Conservation (phyloP, 1,140 invertebrate genomes). For the Pectinophora gossypiella region DNA sequence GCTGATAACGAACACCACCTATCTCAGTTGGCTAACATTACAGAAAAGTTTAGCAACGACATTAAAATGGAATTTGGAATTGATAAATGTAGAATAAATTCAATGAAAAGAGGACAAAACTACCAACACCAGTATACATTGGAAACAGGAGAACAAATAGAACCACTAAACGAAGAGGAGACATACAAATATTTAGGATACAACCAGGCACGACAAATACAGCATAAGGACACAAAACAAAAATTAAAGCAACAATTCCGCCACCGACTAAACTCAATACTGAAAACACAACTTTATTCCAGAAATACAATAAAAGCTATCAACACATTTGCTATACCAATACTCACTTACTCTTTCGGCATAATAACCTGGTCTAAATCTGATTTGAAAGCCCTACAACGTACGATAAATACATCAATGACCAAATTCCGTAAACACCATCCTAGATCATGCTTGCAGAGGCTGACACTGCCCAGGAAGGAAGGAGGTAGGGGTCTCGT, state of each 20-base stretch:
- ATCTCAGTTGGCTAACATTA: background rate
- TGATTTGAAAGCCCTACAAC: background rate
- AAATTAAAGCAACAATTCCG: conserved; percentile 3
- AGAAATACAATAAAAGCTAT: conserved; percentile 8
- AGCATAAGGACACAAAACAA: conserved; percentile 5
- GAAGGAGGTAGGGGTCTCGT: background rate
- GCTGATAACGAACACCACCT: background rate
- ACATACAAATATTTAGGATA: conserved; percentile 11
- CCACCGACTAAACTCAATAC: conserved; percentile 6
- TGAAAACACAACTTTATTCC: conserved; percentile 4
- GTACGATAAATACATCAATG: background rate
- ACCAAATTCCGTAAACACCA: conserved; percentile 4
- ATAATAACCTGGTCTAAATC: conserved; percentile 10
- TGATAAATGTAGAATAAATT: background rate
- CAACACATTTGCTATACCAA: conserved; percentile 7
- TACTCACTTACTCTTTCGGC: conserved; percentile 7
- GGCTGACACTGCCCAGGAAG: background rate
- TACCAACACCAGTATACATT: conserved; percentile 2
- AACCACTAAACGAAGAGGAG: background rate
- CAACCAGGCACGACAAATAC: conserved; percentile 7
- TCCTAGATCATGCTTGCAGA: conserved; percentile 2
- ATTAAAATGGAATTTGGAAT: conserved; percentile 8
- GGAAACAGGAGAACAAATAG: conserved; percentile 3
- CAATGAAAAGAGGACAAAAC: background rate
- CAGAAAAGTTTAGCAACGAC: background rate